Evolutionary conservation across 2,113 vertebrate species (phyloP), one percentile per base, ranked within the genome.

Genomic region (Pangasianodon hypophthalmus): DNA sequence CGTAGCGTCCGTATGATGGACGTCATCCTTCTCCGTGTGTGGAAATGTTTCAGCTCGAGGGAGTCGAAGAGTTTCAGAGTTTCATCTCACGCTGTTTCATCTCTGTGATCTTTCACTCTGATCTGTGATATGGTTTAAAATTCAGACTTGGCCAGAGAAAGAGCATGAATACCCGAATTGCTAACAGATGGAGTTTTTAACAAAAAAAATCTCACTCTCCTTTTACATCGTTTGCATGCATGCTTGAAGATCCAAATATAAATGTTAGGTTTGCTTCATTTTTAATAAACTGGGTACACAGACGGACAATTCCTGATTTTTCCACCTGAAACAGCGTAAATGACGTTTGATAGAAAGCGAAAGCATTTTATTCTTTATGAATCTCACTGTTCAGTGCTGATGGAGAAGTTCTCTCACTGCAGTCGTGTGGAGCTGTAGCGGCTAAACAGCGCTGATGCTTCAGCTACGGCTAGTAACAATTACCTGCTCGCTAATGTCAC

Each of bases 101-200:
- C 52, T 58, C 81, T 26, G 50, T 29, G 26, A 79, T 79, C 86
- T n/a, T 8, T n/a, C 80, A 6, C 52, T 46, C 48, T 18, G 52
- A 79, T 60, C 32, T 60, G 86, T n/a, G 52, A 75, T 41, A 58
- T 7, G 29, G 52, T 60, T 46, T 60, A n/a, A 54, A 58, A 9
- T 2, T 8, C 69, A 29, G 54, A 54, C 54, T 87, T 46, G 71
- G 71, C 86, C 32, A 32, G 21, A 29, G 11, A 73, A 32, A 71
- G 13, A n/a, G 52, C 37, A 58, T 24, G 48, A 75, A 29, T 1
- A 87, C 37, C 24, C 0, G 8, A n/a, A 87, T 87, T 58, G 58
- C 71, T 87, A 79, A 87, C 86, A 87, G 71, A 79, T 87, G 86
- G 71, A 60, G 52, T 58, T 37, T 56, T 26, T n/a, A 41, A 37